Conservation (phyloP, 92 coral and sea anemone species). For the Zoanthus gigantus region DNA sequence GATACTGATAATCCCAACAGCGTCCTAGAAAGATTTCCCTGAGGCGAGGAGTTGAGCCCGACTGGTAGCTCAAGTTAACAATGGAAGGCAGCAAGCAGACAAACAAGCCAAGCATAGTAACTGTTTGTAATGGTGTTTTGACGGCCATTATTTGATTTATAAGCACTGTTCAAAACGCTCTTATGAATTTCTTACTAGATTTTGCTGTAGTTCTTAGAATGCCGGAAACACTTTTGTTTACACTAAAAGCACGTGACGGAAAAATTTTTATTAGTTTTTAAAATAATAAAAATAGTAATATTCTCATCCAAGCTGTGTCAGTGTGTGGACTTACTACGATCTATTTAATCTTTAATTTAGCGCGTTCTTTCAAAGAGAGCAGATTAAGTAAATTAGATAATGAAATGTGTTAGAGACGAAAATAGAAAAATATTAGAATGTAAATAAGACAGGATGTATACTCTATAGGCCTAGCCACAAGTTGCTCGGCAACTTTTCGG, state of each 20-base stretch:
- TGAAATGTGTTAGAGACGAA: too few species aligned
- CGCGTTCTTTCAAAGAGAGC: not conserved
- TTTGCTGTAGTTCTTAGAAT: not conserved
- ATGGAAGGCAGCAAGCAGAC: not conserved
- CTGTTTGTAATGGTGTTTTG: not conserved
- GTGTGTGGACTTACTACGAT: not conserved
- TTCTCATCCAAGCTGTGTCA: too few species aligned
- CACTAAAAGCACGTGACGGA: not conserved
- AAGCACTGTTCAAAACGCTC: not conserved
- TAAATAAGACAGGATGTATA: too few species aligned
- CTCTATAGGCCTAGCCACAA: too few species aligned
- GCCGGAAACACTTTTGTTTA: not conserved
- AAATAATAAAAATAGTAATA: too few species aligned
- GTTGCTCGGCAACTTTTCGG: too few species aligned
- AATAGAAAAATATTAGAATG: too few species aligned
- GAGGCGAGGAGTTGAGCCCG: slow-evolving; percentile 13
- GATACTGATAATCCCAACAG: slow-evolving; percentile 26
- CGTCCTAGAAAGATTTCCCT: slow-evolving; percentile 22
- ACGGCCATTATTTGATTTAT: not conserved
- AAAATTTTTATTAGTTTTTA: not conserved
- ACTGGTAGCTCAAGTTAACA: not conserved
- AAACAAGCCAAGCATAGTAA: not conserved
- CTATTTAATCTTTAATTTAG: not conserved
- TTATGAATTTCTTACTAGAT: not conserved
- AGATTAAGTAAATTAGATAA: too few species aligned